phyloP scores from a whole-genome alignment of 2,888 invertebrate species.

The Dusona sp. region DNA sequence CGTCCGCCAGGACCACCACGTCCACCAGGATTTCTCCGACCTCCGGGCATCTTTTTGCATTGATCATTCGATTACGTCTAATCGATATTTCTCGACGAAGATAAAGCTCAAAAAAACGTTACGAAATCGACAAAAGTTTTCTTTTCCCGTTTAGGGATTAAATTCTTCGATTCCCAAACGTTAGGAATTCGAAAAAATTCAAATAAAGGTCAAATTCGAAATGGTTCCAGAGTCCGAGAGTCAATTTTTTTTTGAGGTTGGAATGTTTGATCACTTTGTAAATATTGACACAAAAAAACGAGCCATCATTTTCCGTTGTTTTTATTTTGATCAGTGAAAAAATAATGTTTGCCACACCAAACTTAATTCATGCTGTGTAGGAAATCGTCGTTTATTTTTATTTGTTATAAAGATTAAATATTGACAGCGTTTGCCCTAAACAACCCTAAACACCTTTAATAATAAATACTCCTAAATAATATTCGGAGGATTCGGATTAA shows the following conservation, averaged over 20 bases:
- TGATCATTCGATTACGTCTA: conserved; percentile 86
- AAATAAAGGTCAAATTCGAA: background rate
- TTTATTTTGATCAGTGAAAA: background rate
- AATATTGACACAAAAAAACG: background rate
- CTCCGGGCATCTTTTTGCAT: conserved; percentile 85
- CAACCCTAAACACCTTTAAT: background rate
- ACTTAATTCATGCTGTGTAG: background rate
- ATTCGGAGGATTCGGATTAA: background rate
- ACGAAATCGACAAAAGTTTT: background rate
- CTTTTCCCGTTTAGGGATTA: background rate
- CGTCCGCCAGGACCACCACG: conserved; percentile 78
- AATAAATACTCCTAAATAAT: background rate
- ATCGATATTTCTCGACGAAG: conserved; percentile 84
- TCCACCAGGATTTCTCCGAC: conserved; percentile 80
- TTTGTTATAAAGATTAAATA: background rate
- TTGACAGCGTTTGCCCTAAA: background rate
- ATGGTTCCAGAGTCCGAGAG: background rate
- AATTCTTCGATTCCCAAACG: background rate
- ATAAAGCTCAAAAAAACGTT: conserved; percentile 3
- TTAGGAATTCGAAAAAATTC: background rate
- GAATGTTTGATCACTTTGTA: background rate
- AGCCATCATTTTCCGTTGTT: background rate
- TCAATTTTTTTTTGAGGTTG: background rate
- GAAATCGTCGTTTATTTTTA: background rate
- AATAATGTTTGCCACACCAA: background rate